Conservation (phyloP, 2,888 invertebrate genomes). For the Ypsolopha scabrella region DNA sequence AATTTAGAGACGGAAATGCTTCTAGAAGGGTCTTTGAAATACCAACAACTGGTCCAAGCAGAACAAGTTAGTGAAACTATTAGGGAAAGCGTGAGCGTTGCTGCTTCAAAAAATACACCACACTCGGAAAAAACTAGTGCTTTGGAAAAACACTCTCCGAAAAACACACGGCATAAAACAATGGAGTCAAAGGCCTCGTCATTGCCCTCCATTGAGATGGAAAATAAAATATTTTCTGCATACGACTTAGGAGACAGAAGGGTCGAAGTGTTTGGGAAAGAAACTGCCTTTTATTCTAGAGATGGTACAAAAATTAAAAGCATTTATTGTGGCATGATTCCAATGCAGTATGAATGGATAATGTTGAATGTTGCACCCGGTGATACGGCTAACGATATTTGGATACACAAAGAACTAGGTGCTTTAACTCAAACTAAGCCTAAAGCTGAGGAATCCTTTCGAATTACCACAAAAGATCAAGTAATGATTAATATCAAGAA, state of each 20-base stretch:
- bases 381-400: constrained; percentile 42
- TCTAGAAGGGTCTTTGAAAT: constrained; percentile 56
- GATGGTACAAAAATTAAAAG: constrained; percentile 44
- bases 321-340: constrained; percentile 44
- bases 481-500: constrained; percentile 46
- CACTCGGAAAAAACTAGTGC: no score
- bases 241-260: constrained; percentile 53
- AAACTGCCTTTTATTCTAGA: constrained; percentile 44
- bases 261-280: constrained; percentile 55
- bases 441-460: constrained; percentile 43
- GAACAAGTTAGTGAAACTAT: no score
- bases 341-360: constrained; percentile 44
- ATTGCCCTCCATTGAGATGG: constrained; percentile 8
- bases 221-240: constrained; percentile 39
- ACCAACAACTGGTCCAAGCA: constrained; percentile 23
- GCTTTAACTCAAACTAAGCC: constrained; percentile 22
- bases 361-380: constrained; percentile 39
- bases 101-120: no score
- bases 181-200: no score
- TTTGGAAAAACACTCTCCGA: no score
- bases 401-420: constrained; percentile 45
- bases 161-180: no score
- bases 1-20: constrained; percentile 43
- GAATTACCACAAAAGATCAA: constrained; percentile 42
- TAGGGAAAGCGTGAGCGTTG: no score